Conservation (phyloP, 2,888 invertebrate species). For the Autographa pulchrina region DNA sequence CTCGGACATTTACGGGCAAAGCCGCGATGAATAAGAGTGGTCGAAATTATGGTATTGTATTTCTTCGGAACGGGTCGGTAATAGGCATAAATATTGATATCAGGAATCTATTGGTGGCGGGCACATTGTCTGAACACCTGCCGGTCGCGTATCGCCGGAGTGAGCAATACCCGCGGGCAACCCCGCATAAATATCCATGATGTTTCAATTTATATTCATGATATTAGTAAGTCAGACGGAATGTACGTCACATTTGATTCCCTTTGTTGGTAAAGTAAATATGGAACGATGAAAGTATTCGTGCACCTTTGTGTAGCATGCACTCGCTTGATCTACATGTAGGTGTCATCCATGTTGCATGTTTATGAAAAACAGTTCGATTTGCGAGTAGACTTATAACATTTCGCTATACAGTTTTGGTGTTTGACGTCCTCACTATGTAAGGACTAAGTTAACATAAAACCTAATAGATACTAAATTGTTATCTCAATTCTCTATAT, state of each 20-base stretch:
- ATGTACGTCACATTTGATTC: constrained; percentile 87
- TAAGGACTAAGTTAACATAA: not conserved
- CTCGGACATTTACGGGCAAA: constrained; percentile 40
- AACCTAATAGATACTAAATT: not conserved
- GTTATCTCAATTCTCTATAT: not conserved
- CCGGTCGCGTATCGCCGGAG: constrained; percentile 74
- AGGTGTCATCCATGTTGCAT: constrained; percentile 39
- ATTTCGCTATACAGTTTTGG: too few species aligned
- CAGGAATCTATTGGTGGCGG: constrained; percentile 84
- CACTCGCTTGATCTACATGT: constrained; percentile 34
- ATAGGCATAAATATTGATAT: constrained; percentile 87
- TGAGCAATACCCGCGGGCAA: constrained; percentile 82
- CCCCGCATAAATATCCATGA: constrained; percentile 87
- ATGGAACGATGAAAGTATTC: constrained; percentile 56
- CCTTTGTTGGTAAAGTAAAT: constrained; percentile 85
- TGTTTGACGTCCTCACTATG: not conserved
- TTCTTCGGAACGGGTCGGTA: constrained; percentile 80
- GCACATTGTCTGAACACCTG: constrained; percentile 87
- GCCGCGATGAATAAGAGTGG: constrained; percentile 60
- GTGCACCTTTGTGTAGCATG: constrained; percentile 53
- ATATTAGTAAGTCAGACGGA: constrained; percentile 87
- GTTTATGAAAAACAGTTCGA: constrained; percentile 52
- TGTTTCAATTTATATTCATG: constrained; percentile 89
- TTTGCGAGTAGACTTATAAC: constrained; percentile 12
- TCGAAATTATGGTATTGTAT: constrained; percentile 75